Percentiles rank a stretch among this genome's conserved stretches.
phyloP scores from a whole-genome alignment of 2,888 invertebrate species.

The Elegia similella region DNA sequence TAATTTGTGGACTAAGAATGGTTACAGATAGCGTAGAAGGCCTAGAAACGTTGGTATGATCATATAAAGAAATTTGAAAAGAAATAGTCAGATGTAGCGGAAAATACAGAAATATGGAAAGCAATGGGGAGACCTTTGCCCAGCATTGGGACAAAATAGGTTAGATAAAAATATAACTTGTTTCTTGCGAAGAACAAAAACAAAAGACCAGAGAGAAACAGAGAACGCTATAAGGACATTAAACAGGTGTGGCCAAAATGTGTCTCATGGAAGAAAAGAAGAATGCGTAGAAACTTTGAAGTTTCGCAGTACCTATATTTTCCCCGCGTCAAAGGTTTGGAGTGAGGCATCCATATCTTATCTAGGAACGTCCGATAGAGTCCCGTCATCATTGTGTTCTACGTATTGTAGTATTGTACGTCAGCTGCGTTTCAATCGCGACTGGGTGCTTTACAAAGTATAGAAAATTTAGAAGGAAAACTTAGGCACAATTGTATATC shows the following conservation, averaged over 20 bases:
- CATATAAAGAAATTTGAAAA: too few relatives aligned
- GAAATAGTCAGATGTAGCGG: too few relatives aligned
- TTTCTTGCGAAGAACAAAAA: too few relatives aligned
- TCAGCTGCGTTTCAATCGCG: conserved; percentile 50
- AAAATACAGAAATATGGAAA: too few relatives aligned
- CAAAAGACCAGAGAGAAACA: too few relatives aligned
- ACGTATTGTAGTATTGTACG: conserved; percentile 43
- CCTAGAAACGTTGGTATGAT: too few relatives aligned
- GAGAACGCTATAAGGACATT: too few relatives aligned
- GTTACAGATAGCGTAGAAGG: too few relatives aligned
- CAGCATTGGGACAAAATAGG: too few relatives aligned
- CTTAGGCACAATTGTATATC: neutral
- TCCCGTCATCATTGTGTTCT: conserved; percentile 45
- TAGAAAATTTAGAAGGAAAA: neutral
- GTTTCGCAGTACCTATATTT: conserved; percentile 25
- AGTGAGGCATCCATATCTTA: conserved; percentile 53
- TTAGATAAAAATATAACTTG: too few relatives aligned
- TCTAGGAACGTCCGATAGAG: conserved; percentile 57
- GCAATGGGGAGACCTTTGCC: too few relatives aligned
- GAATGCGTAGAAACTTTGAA: conserved; percentile 2
- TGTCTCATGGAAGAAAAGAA: neutral
- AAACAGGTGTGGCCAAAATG: neutral
- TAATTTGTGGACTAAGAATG: too few relatives aligned
- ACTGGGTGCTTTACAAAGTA: neutral
- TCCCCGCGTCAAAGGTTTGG: conserved; percentile 45